Conservation (phyloP, 1,140 invertebrate species). For the Oedothorax gibbosus region DNA sequence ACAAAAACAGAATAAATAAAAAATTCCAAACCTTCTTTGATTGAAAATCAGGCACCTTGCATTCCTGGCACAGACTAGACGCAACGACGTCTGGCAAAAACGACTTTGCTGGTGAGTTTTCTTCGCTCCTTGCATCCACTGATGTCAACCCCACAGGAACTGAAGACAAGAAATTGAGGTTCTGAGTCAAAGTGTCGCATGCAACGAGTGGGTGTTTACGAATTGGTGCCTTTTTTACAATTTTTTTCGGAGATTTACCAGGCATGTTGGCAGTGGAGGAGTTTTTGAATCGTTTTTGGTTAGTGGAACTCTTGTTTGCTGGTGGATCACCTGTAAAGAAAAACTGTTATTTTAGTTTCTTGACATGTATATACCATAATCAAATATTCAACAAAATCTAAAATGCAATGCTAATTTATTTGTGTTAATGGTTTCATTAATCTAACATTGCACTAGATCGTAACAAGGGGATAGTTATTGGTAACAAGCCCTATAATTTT, state of each 20-base stretch:
- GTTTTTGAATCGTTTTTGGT: neutral
- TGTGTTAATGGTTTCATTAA: too few relatives aligned
- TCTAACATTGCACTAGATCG: too few relatives aligned
- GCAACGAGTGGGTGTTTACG: slow-evolving; percentile 42
- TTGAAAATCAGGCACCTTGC: slow-evolving; percentile 48
- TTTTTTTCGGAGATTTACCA: neutral
- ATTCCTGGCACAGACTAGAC: slow-evolving; percentile 27
- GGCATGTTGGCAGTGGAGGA: slow-evolving; percentile 12
- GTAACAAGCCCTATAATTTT: too few relatives aligned
- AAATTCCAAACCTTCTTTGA: slow-evolving; percentile 51
- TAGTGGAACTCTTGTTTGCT: neutral
- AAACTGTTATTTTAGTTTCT: too few relatives aligned
- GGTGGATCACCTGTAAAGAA: neutral
- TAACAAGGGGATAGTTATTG: too few relatives aligned
- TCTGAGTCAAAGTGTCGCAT: slow-evolving; percentile 46
- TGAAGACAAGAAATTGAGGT: slow-evolving; percentile 50
- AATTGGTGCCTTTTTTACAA: slow-evolving; percentile 10
- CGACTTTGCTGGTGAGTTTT: too few relatives aligned
- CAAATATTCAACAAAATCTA: too few relatives aligned
- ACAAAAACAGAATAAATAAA: neutral
- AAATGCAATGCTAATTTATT: too few relatives aligned
- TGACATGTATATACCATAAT: too few relatives aligned
- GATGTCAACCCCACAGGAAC: slow-evolving; percentile 33
- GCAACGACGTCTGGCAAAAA: neutral
- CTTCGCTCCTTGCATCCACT: neutral